phyloP scores from a whole-genome alignment of 2,888 invertebrate genomes.

The Dimorphilus gyrociliatus region DNA sequence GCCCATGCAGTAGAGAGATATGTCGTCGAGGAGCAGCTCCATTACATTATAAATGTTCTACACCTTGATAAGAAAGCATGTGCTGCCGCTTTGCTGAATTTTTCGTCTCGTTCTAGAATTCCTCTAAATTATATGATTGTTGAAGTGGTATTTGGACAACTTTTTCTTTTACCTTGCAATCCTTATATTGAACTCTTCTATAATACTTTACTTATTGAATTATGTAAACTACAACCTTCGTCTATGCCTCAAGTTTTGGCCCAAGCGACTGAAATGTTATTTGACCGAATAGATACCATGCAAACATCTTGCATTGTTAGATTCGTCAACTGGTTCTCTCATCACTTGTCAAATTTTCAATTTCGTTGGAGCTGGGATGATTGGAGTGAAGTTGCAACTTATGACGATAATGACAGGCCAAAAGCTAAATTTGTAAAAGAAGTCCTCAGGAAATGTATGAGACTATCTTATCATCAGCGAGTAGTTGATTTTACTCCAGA shows the following conservation, averaged over 20 bases:
- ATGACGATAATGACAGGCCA: constrained; percentile 55
- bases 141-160: constrained; percentile 83
- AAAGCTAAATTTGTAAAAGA: constrained; percentile 85
- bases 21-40: constrained; percentile 88
- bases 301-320: constrained; percentile 86
- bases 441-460: constrained; percentile 69
- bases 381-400: constrained; percentile 37
- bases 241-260: constrained; percentile 90
- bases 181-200: constrained; percentile 78
- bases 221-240: constrained; percentile 87
- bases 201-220: constrained; percentile 81
- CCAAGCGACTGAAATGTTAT: constrained; percentile 91
- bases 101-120: constrained; percentile 62
- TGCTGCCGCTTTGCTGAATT: constrained; percentile 73
- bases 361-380: constrained; percentile 88
- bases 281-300: constrained; percentile 88
- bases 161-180: constrained; percentile 78
- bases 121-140: constrained; percentile 95
- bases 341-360: constrained; percentile 96
- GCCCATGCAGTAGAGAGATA: constrained; percentile 93
- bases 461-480: constrained; percentile 77
- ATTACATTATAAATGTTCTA: constrained; percentile 75
- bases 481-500: constrained; percentile 72
- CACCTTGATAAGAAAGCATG: constrained; percentile 82
- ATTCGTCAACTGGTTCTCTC: constrained; percentile 91